Base-by-base conservation (phyloP, 2,797 vertebrate genomes). In the Sebastolobus alascanus region DNA sequence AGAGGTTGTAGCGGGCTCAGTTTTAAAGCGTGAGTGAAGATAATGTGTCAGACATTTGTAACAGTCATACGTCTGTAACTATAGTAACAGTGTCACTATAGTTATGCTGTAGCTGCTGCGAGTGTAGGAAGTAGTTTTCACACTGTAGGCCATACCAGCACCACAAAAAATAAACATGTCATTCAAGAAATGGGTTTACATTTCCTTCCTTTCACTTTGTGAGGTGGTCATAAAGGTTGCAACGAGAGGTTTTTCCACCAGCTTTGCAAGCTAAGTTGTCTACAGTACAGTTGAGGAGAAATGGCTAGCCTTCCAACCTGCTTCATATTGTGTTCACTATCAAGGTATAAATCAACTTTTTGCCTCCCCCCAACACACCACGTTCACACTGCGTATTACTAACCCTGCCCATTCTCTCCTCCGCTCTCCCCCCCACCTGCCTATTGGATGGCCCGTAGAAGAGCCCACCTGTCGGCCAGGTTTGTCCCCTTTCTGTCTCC, bases 401-500 rank as follows among this genome's bases (percentile, higher is more conserved):
- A 94, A 95, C 79, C 88, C 84, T 94, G 89, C 90, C 89, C 93
- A 84, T 93, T 93, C 92, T 94, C 94, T 95, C 94, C 89, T 94
- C 89, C 94, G 90, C 92, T 95, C 91, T 95, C 94, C 94, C 79
- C 91, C 91, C 94, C 93, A 94, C 95, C 95, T 93, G 93, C 93
- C 93, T 88, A 84, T 89, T 93, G 95, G 95, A 96, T 85, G 95
- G 93, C 93, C 94, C 72, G 69, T 94, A 96, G 96, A 95, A 93
- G 95, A 96, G 92, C 94, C 95, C 83, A 91, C 94, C 93, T 95
- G 93, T 94, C 95, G 92, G 94, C 94, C 93, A 96, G 96, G 96
- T 96, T 96, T 96, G 95, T 96, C 93, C 92, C 93, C 92, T 95
- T 94, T 94, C 94, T 96, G 92, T 96, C 94, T 95, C 94, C 90